A percentile compares a stretch with the other conserved stretches of the same genome.
phyloP scores from a whole-genome alignment of 1,140 invertebrate species.

The Metaphire vulgaris region DNA sequence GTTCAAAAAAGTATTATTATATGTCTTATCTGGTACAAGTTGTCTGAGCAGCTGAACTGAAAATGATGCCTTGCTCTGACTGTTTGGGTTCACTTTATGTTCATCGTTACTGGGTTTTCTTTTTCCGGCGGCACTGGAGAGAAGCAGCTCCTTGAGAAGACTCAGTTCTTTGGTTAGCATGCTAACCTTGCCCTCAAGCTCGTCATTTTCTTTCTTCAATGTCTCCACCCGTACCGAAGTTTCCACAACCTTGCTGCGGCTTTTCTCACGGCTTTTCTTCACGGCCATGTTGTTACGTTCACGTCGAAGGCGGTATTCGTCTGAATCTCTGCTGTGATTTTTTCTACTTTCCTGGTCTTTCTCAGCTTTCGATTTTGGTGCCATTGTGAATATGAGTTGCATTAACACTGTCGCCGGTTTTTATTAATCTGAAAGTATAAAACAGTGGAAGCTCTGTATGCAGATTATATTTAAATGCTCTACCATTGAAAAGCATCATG shows the following conservation, averaged over 20 bases:
- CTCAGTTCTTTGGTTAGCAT: conserved; percentile 48
- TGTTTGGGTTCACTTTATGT: neutral
- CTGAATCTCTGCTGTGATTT: too few species aligned
- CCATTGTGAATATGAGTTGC: too few species aligned
- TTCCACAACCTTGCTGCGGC: conserved; percentile 44
- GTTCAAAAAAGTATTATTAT: neutral
- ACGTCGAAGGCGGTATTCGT: conserved; percentile 44
- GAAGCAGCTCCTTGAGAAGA: too few species aligned
- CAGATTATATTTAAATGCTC: too few species aligned
- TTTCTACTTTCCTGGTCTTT: too few species aligned
- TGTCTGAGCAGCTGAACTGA: too few species aligned
- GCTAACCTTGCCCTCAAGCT: conserved; percentile 45
- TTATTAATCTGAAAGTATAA: too few species aligned
- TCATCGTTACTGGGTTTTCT: neutral
- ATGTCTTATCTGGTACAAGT: too few species aligned
- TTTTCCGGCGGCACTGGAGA: neutral
- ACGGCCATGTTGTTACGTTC: conserved; percentile 50
- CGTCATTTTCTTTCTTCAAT: conserved; percentile 43
- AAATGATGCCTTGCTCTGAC: neutral
- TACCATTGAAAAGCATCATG: too few species aligned
- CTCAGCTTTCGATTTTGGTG: too few species aligned
- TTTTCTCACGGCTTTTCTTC: conserved; percentile 47
- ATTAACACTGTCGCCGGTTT: too few species aligned
- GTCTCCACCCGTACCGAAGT: conserved; percentile 41
- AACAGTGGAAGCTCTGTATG: too few species aligned